These are phyloP conservation scores for Lepisosteus oculatus DNA, from an alignment of 2,113 vertebrate species.

Conservation along the genomic window DNA sequence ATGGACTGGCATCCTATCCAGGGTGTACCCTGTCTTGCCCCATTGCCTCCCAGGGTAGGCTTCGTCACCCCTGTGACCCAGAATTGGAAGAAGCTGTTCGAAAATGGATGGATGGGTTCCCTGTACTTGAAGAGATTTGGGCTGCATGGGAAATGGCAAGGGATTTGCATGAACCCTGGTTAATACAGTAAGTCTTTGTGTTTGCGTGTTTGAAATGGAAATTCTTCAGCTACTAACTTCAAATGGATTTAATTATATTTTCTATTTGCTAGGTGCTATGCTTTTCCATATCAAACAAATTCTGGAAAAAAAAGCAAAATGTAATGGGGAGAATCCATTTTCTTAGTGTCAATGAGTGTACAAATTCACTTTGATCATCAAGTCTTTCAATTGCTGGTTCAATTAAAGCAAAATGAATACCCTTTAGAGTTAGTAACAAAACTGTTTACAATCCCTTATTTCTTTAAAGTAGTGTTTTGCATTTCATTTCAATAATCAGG, in stretches of 20 bases:
- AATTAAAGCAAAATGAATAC: conserved; percentile 32
- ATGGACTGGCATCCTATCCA: too few relatives aligned
- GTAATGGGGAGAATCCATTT: conserved; percentile 13
- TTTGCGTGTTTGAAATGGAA: not conserved
- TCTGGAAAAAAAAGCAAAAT: not conserved
- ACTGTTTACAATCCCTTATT: not conserved
- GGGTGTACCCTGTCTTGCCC: too few relatives aligned
- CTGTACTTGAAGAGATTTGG: too few relatives aligned
- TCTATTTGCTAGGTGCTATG: conserved; percentile 2
- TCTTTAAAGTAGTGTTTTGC: not conserved
- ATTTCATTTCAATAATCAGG: not conserved
- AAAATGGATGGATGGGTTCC: too few relatives aligned
- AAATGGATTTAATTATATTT: conserved; percentile 10
- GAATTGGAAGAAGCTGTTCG: too few relatives aligned
- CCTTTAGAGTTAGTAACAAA: not conserved
- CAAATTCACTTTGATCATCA: conserved; percentile 32
- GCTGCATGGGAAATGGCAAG: not conserved
- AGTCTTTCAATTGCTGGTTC: conserved; percentile 17
- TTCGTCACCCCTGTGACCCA: too few relatives aligned
- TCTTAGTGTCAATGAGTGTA: conserved; percentile 16
- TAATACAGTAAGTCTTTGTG: not conserved
- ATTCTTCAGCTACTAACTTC: not conserved
- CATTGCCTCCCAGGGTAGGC: too few relatives aligned
- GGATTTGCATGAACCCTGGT: not conserved
- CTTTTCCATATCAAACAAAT: conserved; percentile 11